A percentile compares a stretch with the other conserved stretches of the same genome.
phyloP scores from a whole-genome alignment of 2,888 invertebrate genomes.

The Torymus auratus region DNA sequence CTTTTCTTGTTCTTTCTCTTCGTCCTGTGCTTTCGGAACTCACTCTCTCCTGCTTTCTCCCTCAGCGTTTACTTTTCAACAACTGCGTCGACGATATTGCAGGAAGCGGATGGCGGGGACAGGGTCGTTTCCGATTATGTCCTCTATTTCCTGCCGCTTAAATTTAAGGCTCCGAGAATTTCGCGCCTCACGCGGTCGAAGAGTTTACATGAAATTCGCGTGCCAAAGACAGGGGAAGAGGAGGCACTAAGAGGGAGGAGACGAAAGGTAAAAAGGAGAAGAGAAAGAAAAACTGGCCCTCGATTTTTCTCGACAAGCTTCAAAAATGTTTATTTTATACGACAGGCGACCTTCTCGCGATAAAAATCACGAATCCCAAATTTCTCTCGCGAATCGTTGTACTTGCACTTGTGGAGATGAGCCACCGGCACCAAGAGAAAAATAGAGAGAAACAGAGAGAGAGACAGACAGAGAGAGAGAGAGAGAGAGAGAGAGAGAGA shows the following conservation, averaged over 20 bases:
- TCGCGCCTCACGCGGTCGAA: conserved; percentile 23
- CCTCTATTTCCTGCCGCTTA: conserved; percentile 59
- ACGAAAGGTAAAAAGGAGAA: not conserved
- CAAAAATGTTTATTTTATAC: conserved; percentile 49
- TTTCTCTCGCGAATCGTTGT: conserved; percentile 16
- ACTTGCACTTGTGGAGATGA: not conserved
- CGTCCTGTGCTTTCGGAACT: no score
- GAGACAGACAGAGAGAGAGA: conserved; percentile 25
- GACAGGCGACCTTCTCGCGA: conserved; percentile 21
- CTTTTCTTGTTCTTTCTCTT: not conserved
- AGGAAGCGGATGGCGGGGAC: conserved; percentile 53
- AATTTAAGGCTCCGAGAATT: conserved; percentile 60
- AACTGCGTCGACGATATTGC: conserved; percentile 29
- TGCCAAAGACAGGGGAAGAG: not conserved
- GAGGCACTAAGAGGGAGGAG: not conserved
- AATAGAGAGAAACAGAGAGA: conserved; percentile 14
- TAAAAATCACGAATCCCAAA: conserved; percentile 53
- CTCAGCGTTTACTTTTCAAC: conserved; percentile 10
- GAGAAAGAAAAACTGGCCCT: conserved; percentile 4
- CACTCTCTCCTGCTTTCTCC: not conserved
- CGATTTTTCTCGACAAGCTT: conserved; percentile 23
- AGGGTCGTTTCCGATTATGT: conserved; percentile 55
- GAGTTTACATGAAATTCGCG: conserved; percentile 1
- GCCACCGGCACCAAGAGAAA: conserved; percentile 2
- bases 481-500: conserved; percentile 15